Conservation (phyloP, 2,888 invertebrate genomes). For the Apodemia mormo region DNA sequence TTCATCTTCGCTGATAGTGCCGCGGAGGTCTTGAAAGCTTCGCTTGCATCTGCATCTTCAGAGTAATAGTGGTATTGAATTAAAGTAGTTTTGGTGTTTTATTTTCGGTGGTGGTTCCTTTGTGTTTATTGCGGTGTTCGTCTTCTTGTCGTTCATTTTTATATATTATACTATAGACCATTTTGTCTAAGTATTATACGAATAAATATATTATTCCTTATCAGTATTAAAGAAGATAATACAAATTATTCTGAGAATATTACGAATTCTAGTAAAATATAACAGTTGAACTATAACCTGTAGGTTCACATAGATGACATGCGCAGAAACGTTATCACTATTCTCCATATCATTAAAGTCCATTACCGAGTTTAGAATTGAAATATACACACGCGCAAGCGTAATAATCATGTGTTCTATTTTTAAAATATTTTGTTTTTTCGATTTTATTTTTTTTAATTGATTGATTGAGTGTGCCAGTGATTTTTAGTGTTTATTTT, state of each 20-base stretch:
- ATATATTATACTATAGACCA: too few species aligned
- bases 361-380: constrained; percentile 15
- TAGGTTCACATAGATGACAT: constrained; percentile 42
- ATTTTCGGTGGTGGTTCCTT: too few species aligned
- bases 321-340: constrained; percentile 67
- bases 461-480: constrained; percentile 2
- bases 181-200: not conserved
- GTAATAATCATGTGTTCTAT: constrained; percentile 11
- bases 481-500: constrained; percentile 1
- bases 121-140: too few species aligned
- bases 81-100: too few species aligned
- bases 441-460: not conserved
- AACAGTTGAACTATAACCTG: constrained; percentile 16
- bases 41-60: too few species aligned
- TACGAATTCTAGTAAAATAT: not conserved
- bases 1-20: too few species aligned
- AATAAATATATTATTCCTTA: not conserved
- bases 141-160: too few species aligned
- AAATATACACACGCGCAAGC: constrained; percentile 18
- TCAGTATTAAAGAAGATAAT: not conserved
- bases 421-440: constrained; percentile 8
- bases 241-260: not conserved
- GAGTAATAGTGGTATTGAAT: too few species aligned
- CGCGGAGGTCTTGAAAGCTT: too few species aligned
- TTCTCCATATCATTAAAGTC: constrained; percentile 22